A percentile compares a stretch with the other conserved stretches of the same genome.
These are phyloP conservation scores for Neoscelio sp. DNA, from an alignment of 2,888 invertebrate genomes.

Conservation along the genomic window DNA sequence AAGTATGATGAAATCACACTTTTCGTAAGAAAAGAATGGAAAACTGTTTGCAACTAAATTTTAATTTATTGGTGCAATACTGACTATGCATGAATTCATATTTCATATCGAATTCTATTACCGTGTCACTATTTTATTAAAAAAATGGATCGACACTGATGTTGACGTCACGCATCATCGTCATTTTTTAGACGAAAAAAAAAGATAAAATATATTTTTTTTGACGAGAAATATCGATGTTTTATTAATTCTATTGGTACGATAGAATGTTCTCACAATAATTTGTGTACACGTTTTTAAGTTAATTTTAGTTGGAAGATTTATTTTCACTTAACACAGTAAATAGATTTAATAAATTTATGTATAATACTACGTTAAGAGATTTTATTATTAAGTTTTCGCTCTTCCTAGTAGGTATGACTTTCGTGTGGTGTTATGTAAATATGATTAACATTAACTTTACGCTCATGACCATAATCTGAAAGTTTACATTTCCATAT, in stretches of 20 bases:
- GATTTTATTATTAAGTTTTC: no score
- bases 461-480: no score
- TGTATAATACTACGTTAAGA: no score
- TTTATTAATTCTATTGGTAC: conserved; percentile 18
- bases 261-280: not conserved
- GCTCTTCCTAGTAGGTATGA: no score
- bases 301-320: not conserved
- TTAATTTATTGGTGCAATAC: conserved; percentile 35
- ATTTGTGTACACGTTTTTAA: conserved; percentile 12
- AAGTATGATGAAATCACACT: conserved; percentile 16
- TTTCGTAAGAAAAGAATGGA: not conserved
- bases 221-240: conserved; percentile 1
- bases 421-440: no score
- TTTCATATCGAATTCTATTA: conserved; percentile 49
- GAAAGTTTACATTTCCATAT: no score
- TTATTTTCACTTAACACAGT: not conserved
- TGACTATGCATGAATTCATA: conserved; percentile 38
- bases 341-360: no score
- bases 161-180: conserved; percentile 43
- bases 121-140: conserved; percentile 34
- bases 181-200: conserved; percentile 24
- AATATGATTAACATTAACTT: no score
- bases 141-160: conserved; percentile 39
- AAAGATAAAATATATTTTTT: conserved; percentile 13
- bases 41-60: conserved; percentile 16